Evolutionary conservation across 2,888 invertebrate species (phyloP), one percentile per base, ranked within the genome.

Genomic region (Doris montereyensis): DNA sequence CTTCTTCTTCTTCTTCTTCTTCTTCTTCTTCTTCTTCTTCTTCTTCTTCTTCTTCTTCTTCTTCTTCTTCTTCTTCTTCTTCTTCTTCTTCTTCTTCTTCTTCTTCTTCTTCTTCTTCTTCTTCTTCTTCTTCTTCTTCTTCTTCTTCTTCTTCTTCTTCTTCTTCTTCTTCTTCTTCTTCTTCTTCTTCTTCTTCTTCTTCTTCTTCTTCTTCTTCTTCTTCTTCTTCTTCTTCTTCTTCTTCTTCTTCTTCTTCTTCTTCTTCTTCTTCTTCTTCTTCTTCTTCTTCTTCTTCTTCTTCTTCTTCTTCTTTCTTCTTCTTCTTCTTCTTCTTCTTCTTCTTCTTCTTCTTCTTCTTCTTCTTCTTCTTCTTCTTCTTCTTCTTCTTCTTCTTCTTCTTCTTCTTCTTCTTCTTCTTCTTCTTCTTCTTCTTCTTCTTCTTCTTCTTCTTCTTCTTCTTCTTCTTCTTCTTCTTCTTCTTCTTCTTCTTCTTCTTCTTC

Each of bases 371-470:
- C 52, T 52, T 52, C 52, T 52, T 52, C 52, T 52, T 52, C 52
- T 52, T 52, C 52, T 52, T 52, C 52, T 52, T 52, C 52, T 52
- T 52, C 52, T 52, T 52, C 52, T 52, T 10, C 13, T 52, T 52
- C 52, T 52, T 52, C 52, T 52, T 52, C 52, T 52, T 52, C 52
- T 52, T 52, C 52, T 52, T 52, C 52, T 52, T 52, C 52, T 52
- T 52, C 52, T 52, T 52, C 52, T 52, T 52, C 52, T 52, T 52
- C n/a, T n/a, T 52, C 52, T 52, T 73, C 73, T 73, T 57, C 73
- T 35, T 73, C 73, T 73, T 57, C 57, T 57, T 73, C 73, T 57
- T n/a, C n/a, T n/a, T n/a, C n/a, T n/a, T n/a, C n/a, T n/a, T n/a
- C n/a, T n/a, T n/a, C n/a, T n/a, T n/a, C n/a, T n/a, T n/a, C n/a